Evolutionary conservation across 92 coral and sea anemone genomes (phyloP), one percentile per base, ranked within the genome.

Genomic region (Metridium senile): DNA sequence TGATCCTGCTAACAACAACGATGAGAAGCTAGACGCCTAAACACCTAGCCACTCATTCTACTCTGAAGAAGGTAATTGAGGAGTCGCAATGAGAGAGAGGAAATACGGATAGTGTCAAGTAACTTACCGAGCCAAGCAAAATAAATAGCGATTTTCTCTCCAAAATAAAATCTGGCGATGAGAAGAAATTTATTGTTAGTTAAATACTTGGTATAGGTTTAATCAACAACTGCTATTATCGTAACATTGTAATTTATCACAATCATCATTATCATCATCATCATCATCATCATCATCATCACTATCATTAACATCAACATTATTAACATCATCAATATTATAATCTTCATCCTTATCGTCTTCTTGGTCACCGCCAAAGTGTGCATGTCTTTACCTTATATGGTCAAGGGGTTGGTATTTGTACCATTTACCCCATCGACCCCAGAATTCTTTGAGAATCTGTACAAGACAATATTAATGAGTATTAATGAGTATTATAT

Each of bases 371-470:
- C n/a, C n/a, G n/a, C n/a, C n/a, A n/a, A n/a, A 43, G 26, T 13
- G 17, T 25, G 25, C 4, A 22, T 47, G 39, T 9, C 47, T 30
- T 73, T 62, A 84, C 91, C 96, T 87, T 81, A 95, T 93, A 80
- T 95, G 99, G 57, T 95, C 97, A 51, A 95, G 82, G 9, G 99
- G 99, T 68, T 95, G 99, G 52, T 95, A 95, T 71, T 95, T 95
- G 45, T 80, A 78, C 99, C 99, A 95, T 59, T 82, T 87, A 26
- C 99, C 99, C 99, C 99, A 95, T 0, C 99, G 89, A 20, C 89
- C 99, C 99, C 99, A 95, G 86, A 93, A 92, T 70, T 95, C 97
- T 65, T 89, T 95, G 16, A 95, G 91, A 66, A 95, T 89, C 98
- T 94, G 66, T 20, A 25, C 26, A 76, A 29, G 56, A 45, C 39